A percentile compares a stretch with the other conserved stretches of the same genome.
Evolutionary conservation across 1,140 invertebrate species (phyloP).

Genomic region (Aradophagus sp.): DNA sequence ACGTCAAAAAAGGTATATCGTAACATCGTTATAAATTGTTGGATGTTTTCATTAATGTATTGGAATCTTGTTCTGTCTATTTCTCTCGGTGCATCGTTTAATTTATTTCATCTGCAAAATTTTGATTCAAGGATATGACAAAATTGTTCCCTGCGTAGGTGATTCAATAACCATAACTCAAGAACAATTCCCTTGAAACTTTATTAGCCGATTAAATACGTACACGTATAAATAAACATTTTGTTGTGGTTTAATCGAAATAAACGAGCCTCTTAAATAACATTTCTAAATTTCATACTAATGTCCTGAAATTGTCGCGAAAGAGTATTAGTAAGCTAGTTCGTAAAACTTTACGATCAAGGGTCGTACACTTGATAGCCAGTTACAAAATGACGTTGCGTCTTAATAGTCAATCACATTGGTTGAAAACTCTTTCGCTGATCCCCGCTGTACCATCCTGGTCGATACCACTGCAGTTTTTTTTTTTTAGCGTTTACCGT

Average conservation of each 20-base stretch:
- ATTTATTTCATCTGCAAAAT: too few relatives aligned
- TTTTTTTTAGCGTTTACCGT: constrained; percentile 10
- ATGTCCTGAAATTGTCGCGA: constrained; percentile 1
- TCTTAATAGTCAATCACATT: constrained; percentile 47
- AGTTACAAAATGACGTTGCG: constrained; percentile 42
- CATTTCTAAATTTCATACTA: constrained; percentile 39
- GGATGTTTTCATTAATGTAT: too few relatives aligned
- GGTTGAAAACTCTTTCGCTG: constrained; percentile 19
- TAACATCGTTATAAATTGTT: too few relatives aligned
- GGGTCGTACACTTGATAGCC: constrained; percentile 40
- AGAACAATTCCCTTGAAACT: too few relatives aligned
- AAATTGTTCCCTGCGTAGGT: too few relatives aligned
- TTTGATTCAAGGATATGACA: too few relatives aligned
- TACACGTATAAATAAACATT: constrained; percentile 1
- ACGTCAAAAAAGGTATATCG: too few relatives aligned
- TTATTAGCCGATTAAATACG: too few relatives aligned
- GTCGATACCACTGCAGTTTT: too few relatives aligned
- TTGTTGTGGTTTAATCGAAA: constrained; percentile 15
- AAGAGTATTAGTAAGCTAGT: constrained; percentile 39
- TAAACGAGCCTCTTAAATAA: constrained; percentile 6
- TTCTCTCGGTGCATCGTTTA: too few relatives aligned
- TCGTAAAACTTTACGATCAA: constrained; percentile 42
- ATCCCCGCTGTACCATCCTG: constrained; percentile 8
- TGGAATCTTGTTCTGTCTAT: too few relatives aligned
- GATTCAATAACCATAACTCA: too few relatives aligned